These are phyloP conservation scores for Pagetopsis macropterus DNA, from an alignment of 2,797 vertebrate genomes.

Conservation along the genomic window DNA sequence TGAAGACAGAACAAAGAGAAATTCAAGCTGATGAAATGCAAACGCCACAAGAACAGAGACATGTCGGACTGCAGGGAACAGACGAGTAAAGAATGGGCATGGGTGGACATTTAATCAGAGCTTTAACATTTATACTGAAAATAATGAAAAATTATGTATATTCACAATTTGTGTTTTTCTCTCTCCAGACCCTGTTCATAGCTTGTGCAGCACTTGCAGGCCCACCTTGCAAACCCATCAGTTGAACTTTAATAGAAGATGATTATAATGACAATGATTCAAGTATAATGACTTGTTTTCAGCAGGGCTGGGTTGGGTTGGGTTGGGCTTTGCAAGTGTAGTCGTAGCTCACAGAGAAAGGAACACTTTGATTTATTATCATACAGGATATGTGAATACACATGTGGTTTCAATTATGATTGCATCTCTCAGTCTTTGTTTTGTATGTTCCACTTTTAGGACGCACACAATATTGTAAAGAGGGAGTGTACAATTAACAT, in stretches of 20 bases:
- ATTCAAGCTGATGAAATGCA: conserved; percentile 41
- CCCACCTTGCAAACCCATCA: conserved; percentile 22
- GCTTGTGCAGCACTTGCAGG: conserved; percentile 57
- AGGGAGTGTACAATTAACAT: conserved; percentile 41
- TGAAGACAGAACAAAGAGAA: conserved; percentile 24
- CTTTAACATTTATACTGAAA: conserved; percentile 76
- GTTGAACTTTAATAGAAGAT: conserved; percentile 34
- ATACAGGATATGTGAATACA: conserved; percentile 22
- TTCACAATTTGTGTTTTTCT: conserved; percentile 34
- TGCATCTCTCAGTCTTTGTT: conserved; percentile 13
- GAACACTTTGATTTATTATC: conserved; percentile 28
- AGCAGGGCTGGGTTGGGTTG: conserved; percentile 26
- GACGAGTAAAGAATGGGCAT: conserved; percentile 1
- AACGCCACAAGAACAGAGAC: conserved; percentile 36
- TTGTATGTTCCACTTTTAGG: conserved; percentile 20
- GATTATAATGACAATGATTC: conserved; percentile 60
- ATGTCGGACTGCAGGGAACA: conserved; percentile 19
- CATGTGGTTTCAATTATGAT: conserved; percentile 24
- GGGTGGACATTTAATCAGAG: conserved; percentile 7
- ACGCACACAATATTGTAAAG: conserved; percentile 15
- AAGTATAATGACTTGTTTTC: conserved; percentile 65
- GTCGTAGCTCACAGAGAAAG: conserved; percentile 73
- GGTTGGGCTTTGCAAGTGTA: conserved; percentile 37
- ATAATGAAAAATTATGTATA: conserved; percentile 27
- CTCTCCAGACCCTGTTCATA: conserved; percentile 77